These are phyloP conservation scores for Trachelus tabidus DNA, from an alignment of 2,888 invertebrate species.

Conservation along the genomic window DNA sequence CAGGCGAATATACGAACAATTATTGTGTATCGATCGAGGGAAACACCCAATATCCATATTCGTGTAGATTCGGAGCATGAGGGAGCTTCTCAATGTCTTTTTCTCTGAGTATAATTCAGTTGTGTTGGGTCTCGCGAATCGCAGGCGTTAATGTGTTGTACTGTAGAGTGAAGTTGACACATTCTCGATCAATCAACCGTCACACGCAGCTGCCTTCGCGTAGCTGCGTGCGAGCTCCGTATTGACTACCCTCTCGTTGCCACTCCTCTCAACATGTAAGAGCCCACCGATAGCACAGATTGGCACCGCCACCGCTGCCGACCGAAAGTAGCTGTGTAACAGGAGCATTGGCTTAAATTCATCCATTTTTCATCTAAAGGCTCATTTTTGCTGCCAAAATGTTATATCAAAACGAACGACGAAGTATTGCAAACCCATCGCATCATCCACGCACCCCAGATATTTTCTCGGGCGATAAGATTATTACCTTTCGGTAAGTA, in stretches of 20 bases:
- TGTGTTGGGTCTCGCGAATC: constrained; percentile 29
- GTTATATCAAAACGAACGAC: background rate
- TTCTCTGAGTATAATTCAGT: constrained; percentile 40
- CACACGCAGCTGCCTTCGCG: constrained; percentile 51
- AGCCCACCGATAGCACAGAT: constrained; percentile 4
- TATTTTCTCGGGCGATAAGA: too few species aligned
- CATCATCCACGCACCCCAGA: too few species aligned
- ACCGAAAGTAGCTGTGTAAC: background rate
- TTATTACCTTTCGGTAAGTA: too few species aligned
- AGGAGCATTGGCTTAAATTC: background rate
- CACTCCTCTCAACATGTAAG: constrained; percentile 4
- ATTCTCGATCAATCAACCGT: constrained; percentile 63
- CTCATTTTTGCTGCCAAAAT: background rate
- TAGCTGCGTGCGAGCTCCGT: constrained; percentile 10
- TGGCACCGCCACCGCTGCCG: background rate
- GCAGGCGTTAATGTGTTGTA: constrained; percentile 52
- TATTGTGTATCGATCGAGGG: too few species aligned
- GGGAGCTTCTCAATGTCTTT: background rate
- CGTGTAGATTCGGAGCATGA: background rate
- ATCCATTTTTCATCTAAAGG: background rate
- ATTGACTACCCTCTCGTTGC: constrained; percentile 12
- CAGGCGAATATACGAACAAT: too few species aligned
- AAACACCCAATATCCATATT: too few species aligned
- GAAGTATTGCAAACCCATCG: too few species aligned
- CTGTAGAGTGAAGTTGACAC: constrained; percentile 61